Evolutionary conservation across 2,797 vertebrate species (phyloP), one percentile per base, ranked within the genome.

Genomic region (Limosa lapponica): DNA sequence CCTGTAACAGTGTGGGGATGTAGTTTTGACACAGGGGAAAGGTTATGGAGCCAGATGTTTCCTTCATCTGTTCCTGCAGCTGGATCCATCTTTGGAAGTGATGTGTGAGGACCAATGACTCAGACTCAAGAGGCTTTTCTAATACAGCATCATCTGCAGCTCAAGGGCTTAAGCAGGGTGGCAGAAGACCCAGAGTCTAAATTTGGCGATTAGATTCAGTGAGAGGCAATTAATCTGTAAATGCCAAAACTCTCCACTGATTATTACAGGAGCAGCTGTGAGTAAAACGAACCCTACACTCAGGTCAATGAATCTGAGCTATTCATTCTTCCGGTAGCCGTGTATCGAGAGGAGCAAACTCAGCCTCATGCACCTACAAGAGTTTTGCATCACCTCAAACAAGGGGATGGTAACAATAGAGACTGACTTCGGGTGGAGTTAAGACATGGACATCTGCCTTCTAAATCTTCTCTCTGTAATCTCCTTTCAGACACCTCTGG

Each of bases 401-500:
- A 1, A 51, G 41, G 52, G 58, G 44, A 61, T 13, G 43, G 32
- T 28, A 59, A 1, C 25, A 48, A 13, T 46, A 43, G 34, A 51
- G 44, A 34, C 30, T 52, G 25, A 62, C 19, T 55, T 15, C 5
- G 10, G 28, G 4, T 36, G 32, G 25, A 37, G 22, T 24, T 81
- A 57, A 71, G 43, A 57, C 5, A 6, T 27, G 32, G 65, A 25
- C 15, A 58, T 7, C 24, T 49, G 28, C 44, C 46, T 72, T n/a
- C 77, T 61, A 54, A 83, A 70, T 18, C 30, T 75, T 55, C 23
- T 82, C n/a, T 51, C 28, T 25, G 18, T 41, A 15, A 37, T 93
- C 48, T 44, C 41, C 48, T 97, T 97, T n/a, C 91, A 98, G 98
- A 83, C 97, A 98, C 64, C 93, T 98, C 58, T 98, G 98, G 98